phyloP scores from a whole-genome alignment of 2,888 invertebrate species.

The Ochropacha duplaris region DNA sequence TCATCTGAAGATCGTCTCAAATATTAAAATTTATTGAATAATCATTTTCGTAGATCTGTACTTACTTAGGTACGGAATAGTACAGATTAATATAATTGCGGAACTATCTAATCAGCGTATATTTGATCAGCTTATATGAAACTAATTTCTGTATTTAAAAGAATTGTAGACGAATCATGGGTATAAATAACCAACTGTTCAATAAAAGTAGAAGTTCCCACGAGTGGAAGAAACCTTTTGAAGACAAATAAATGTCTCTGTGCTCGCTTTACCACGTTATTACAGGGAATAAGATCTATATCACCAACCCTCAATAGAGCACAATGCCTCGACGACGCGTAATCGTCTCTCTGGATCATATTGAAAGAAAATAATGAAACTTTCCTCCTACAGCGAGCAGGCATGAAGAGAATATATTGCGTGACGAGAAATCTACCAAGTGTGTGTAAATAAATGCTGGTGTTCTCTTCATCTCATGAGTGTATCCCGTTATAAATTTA shows the following conservation, averaged over 20 bases:
- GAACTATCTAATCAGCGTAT: too few relatives aligned
- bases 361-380: constrained; percentile 50
- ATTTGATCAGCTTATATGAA: too few relatives aligned
- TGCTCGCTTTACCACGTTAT: constrained; percentile 35
- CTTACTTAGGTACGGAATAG: too few relatives aligned
- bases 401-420: constrained; percentile 14
- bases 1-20: not conserved
- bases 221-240: constrained; percentile 6
- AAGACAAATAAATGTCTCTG: constrained; percentile 19
- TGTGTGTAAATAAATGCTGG: constrained; percentile 23
- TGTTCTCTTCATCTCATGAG: not conserved
- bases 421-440: constrained; percentile 26
- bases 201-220: constrained; percentile 11
- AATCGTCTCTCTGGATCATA: constrained; percentile 45
- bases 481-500: not conserved
- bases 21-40: too few relatives aligned
- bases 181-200: constrained; percentile 7
- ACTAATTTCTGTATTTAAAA: too few relatives aligned
- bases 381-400: constrained; percentile 23
- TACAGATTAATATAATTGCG: too few relatives aligned
- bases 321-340: constrained; percentile 43
- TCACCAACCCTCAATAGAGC: constrained; percentile 37
- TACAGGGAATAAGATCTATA: constrained; percentile 40
- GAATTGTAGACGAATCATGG: not conserved
- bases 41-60: too few relatives aligned